phyloP scores from a whole-genome alignment of 2,888 invertebrate species.

The Candidula unifasciata region DNA sequence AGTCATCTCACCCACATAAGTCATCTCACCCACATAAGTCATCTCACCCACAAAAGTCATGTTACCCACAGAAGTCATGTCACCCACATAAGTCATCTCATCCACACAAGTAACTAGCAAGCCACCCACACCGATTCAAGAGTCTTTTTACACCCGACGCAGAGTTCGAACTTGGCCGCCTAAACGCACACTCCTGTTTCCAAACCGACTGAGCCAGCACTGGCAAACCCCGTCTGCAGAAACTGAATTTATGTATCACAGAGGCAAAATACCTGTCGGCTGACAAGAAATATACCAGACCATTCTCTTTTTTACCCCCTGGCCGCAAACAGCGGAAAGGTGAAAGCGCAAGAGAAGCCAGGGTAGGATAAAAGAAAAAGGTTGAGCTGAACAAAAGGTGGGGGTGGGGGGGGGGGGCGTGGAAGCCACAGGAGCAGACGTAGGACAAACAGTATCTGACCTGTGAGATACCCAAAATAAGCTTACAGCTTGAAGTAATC shows the following conservation, averaged over 20 bases:
- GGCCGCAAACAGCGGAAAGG: background rate
- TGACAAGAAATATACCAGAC: slow-evolving; percentile 20
- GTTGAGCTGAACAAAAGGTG: background rate
- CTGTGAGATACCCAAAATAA: slow-evolving; percentile 31
- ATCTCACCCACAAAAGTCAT: no score
- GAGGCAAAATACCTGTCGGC: slow-evolving; percentile 15
- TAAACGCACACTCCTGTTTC: no score
- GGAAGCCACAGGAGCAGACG: background rate
- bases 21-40: no score
- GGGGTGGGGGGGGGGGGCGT: no score
- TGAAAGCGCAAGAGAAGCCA: background rate
- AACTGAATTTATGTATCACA: background rate
- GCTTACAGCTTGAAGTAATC: slow-evolving; percentile 29
- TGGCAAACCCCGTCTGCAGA: background rate
- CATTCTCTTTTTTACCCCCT: background rate
- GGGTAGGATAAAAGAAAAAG: background rate
- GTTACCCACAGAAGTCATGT: no score
- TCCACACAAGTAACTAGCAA: no score
- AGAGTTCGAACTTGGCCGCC: no score
- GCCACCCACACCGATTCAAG: no score
- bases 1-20: no score
- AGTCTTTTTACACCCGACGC: no score
- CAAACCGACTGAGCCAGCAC: background rate
- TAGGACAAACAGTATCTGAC: slow-evolving; percentile 27
- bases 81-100: no score